Evolutionary conservation across 2,888 invertebrate species (phyloP), one percentile per base, ranked within the genome.

Genomic region (Caenorhabditis sp.): DNA sequence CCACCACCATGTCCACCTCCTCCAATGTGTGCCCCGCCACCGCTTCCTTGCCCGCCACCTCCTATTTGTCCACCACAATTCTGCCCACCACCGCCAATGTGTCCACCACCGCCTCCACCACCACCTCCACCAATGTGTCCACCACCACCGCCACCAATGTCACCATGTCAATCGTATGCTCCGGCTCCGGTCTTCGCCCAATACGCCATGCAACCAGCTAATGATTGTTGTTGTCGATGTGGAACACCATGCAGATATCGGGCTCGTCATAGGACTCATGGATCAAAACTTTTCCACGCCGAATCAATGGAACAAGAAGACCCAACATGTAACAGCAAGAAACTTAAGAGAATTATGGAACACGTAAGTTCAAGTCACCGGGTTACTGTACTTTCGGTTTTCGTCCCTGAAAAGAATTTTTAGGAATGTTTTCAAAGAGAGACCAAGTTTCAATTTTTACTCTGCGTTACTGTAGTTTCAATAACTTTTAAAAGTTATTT

Each of bases 211-310:
- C 81, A 73, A 60, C 80, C 76, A 23, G 80, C 80, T 56, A 85
- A 85, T 60, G 84, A 85, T 66, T 84, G 85, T 62, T 86, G 86
- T 67, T 83, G 82, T 59, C 75, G 82, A 31, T 85, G 86, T 59
- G 85, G 85, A 50, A 77, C 70, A 3, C 85, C 86, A 25, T 86
- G 86, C 65, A 65, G 78, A 23, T 86, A 77, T 76, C 59, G 73
- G 54, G 78, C 78, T 10, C 71, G 85, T 62, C 83, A 81, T 31
- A 69, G 80, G 57, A 84, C 83, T 21, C 86, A 86, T 59, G 86
- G 86, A 63, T 76, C 82, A 1, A 80, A 83, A 71, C 68, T 78
- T n/a, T 78, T 78, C 78, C 60, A 68, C n/a, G 68, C 78, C 43
- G 79, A 75, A 23, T 59, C 60, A 0, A 53, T 64, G 12, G 69